Conservation (phyloP, 2,888 invertebrate species). For the Andrena chrysosceles region DNA sequence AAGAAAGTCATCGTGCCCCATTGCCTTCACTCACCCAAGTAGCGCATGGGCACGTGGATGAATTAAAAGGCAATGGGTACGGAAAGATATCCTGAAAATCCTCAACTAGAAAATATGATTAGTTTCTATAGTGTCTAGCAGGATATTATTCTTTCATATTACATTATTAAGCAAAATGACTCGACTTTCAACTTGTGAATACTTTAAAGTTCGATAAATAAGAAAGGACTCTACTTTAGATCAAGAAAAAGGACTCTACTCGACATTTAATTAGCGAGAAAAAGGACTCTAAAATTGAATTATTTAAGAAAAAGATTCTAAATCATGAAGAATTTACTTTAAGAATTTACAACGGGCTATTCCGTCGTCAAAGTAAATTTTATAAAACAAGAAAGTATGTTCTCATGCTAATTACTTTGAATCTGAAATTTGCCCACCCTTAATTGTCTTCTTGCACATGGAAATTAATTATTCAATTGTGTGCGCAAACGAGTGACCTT, state of each 20-base stretch:
- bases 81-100: constrained; percentile 11
- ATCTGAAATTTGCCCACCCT: background rate
- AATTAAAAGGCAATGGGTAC: background rate
- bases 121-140: background rate
- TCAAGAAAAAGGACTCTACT: background rate
- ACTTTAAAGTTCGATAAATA: too few species aligned
- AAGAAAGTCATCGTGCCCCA: background rate
- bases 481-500: background rate
- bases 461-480: background rate
- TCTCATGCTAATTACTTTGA: background rate
- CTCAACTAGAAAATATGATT: constrained; percentile 3
- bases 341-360: background rate
- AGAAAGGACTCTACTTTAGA: too few species aligned
- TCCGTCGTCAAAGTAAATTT: constrained; percentile 8
- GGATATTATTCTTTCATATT: background rate
- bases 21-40: background rate
- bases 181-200: too few species aligned
- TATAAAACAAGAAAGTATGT: background rate
- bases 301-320: background rate
- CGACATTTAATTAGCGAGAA: background rate
- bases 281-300: background rate
- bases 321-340: background rate
- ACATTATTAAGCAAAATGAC: too few species aligned
- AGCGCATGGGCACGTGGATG: constrained; percentile 17
- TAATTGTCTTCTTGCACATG: constrained; percentile 7